Evolutionary conservation across 2,113 vertebrate genomes (phyloP).

Genomic region (Plestiodon gilberti): DNA sequence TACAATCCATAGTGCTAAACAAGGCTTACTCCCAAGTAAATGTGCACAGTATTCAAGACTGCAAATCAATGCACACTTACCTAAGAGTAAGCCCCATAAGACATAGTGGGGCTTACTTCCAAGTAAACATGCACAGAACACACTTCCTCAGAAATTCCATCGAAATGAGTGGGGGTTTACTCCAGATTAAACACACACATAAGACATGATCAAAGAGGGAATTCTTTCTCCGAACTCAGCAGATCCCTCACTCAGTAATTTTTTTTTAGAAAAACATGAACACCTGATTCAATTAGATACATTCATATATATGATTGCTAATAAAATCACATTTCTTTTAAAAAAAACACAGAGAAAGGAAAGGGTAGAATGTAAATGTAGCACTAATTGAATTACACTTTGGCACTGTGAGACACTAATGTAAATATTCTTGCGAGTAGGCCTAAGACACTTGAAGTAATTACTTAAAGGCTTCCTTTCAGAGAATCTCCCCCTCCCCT

Average conservation of each 20-base stretch:
- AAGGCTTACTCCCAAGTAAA: too few species aligned
- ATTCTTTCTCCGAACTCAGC: background rate
- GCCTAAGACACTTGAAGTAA: slow-evolving; percentile 92
- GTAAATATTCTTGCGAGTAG: slow-evolving; percentile 96
- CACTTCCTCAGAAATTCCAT: too few species aligned
- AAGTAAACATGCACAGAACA: too few species aligned
- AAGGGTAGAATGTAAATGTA: slow-evolving; percentile 79
- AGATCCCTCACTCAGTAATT: slow-evolving; percentile 57
- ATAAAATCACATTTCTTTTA: slow-evolving; percentile 78
- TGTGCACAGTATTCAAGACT: too few species aligned
- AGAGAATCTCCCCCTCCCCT: slow-evolving; percentile 84
- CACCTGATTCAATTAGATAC: slow-evolving; percentile 69
- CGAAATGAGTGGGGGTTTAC: too few species aligned
- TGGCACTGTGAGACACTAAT: slow-evolving; percentile 92
- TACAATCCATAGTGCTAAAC: too few species aligned
- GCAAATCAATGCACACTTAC: too few species aligned
- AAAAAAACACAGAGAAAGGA: slow-evolving; percentile 26
- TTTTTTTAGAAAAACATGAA: slow-evolving; percentile 50
- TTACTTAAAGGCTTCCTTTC: slow-evolving; percentile 98
- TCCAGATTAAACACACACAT: background rate
- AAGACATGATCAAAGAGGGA: background rate
- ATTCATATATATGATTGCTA: slow-evolving; percentile 63
- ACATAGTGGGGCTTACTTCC: too few species aligned
- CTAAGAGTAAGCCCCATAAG: too few species aligned
- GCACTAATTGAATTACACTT: slow-evolving; percentile 95